Base-by-base conservation (phyloP, 2,797 vertebrate species). In the Sylvilagus floridanus region DNA sequence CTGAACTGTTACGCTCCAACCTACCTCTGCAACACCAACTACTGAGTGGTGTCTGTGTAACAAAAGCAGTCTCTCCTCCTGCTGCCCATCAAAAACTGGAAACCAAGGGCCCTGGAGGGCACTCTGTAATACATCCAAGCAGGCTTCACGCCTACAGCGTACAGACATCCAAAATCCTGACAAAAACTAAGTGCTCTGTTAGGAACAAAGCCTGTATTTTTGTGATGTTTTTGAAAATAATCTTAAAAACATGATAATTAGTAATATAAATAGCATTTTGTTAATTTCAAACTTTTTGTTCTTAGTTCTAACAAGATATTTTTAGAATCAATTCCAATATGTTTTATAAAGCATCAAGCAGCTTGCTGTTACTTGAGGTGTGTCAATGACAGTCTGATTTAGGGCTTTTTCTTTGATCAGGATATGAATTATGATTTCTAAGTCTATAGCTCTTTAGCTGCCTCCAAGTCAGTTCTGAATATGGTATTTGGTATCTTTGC, bases 181-280 rank as follows among this genome's bases (percentile, higher is more conserved):
- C 71, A 62, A 12, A 93, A 88, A 84, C 72, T 73, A 90, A 89
- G 50, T 54, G 37, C 32, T 84, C 17, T 81, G 7, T 76, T 91
- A 73, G 35, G 91, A 91, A 62, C 24, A 82, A 93, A 72, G 50
- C 16, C 14, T 32, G 2, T 72, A 50, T 63, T 91, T 94, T 88
- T 50, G 21, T 12, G 90, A 30, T 82, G 77, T 57, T 96, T 86
- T 89, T 78, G 10, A 72, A 52, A 84, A 62, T 9, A 81, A 93
- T 32, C 13, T 89, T 69, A 73, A 32, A 42, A 94, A 84, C 32
- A 87, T 89, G 87, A 92, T 79, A 90, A 76, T 89, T 35, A 92
- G 57, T 78, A n/a, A 84, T 22, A 68, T 54, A 81, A 87, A 68
- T 69, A 57, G 3, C 19, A 50, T 72, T 84, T 75, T 87, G 52